Evolutionary conservation across 2,797 vertebrate species (phyloP).

Genomic region (Acrossocheilus wenchowensis): DNA sequence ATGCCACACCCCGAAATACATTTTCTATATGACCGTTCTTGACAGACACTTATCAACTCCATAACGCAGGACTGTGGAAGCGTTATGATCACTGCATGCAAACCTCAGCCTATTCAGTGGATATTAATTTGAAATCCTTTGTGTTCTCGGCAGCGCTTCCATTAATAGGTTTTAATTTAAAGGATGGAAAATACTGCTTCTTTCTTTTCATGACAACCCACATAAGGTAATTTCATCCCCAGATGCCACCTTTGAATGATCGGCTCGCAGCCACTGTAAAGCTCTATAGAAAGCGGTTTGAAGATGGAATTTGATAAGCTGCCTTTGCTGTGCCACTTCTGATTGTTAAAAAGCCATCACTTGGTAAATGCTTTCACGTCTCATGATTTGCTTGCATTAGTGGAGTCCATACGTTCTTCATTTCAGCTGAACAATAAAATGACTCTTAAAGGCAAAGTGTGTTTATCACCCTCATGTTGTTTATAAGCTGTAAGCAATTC

Average conservation of each 20-base stretch:
- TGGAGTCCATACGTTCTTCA: neutral
- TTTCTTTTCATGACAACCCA: conserved; percentile 66
- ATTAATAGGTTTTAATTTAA: conserved; percentile 77
- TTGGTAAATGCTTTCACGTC: conserved; percentile 43
- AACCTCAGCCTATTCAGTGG: conserved; percentile 68
- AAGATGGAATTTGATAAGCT: conserved; percentile 70
- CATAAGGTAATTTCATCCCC: conserved; percentile 72
- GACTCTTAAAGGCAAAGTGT: neutral
- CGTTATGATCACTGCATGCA: conserved; percentile 56
- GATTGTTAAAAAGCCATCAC: conserved; percentile 60
- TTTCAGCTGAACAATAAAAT: neutral
- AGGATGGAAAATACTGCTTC: conserved; percentile 62
- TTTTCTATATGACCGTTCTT: neutral
- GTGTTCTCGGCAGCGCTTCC: conserved; percentile 72
- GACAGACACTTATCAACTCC: neutral
- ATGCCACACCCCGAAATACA: conserved; percentile 15
- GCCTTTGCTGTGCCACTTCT: conserved; percentile 34
- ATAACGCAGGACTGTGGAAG: neutral
- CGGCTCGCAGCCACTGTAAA: conserved; percentile 70
- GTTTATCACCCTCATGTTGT: neutral
- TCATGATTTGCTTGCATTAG: neutral
- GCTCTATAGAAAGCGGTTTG: conserved; percentile 67
- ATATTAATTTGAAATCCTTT: conserved; percentile 78
- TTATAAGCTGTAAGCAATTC: neutral
- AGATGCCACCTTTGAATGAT: conserved; percentile 66